Evolutionary conservation across 2,113 vertebrate genomes (phyloP), one percentile per base, ranked within the genome.

Genomic region (Pseudorasbora parva): DNA sequence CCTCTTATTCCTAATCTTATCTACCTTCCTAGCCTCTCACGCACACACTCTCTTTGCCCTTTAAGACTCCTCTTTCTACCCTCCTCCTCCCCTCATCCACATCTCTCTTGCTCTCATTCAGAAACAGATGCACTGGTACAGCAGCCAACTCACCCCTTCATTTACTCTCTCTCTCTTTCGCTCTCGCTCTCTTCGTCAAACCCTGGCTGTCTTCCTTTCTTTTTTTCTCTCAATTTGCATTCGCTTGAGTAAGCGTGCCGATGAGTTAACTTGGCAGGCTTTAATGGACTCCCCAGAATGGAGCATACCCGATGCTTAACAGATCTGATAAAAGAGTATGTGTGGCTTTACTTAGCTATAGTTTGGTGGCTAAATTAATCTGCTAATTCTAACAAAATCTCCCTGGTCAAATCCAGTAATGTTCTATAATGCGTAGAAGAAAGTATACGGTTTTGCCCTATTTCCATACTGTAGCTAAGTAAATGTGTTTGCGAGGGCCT

Each of bases 111-210:
- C 81, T 87, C 91, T 89, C 90, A 90, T 92, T 92, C 89, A 91
- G 79, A 92, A 91, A 88, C 91, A 91, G 90, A 92, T 92, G 93
- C 86, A 90, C 82, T 64, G 85, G 47, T 41, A 81, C 82, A 90
- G 86, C 87, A 82, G 83, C 81, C 82, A 59, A 72, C 75, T 86
- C 82, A 51, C 66, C 60, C 77, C 51, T 45, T 85, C 69, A 14
- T 73, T 79, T 78, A 59, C 85, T 78, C 77, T 85, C 69, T 59
- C 72, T 60, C 10, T 77, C 68, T 54, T 74, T 83, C 14, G 72
- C 41, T 78, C 74, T 27, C 43, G 78, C 73, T 25, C 56, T 71
- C 59, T 71, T 51, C 25, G 12, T 66, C 78, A 68, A 45, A 68
- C 78, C 25, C 62, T 81, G 45, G 60, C 60, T 84, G 72, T 60